Percentiles rank a stretch among this genome's conserved stretches.
Evolutionary conservation across 53 echinoderm and acorn worm species (phyloP).

Genomic region (Crossaster papposus): DNA sequence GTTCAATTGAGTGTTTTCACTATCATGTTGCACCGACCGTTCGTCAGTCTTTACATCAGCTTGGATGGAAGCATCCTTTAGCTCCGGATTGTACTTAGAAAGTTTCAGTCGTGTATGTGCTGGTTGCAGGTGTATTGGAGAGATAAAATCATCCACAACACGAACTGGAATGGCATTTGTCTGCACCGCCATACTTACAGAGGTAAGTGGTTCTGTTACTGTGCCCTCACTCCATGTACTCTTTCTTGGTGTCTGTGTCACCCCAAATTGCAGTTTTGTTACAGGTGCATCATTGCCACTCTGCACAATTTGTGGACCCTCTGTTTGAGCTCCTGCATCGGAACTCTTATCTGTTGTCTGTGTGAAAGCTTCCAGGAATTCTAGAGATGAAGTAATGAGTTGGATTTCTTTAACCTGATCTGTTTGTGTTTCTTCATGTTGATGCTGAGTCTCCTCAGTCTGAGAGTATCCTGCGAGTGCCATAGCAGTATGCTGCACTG

Average conservation of each 20-base stretch:
- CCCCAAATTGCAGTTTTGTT: neutral
- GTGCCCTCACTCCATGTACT: constrained; percentile 23
- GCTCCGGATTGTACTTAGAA: constrained; percentile 19
- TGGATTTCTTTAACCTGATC: constrained; percentile 23
- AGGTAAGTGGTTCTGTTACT: constrained; percentile 13
- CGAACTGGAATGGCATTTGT: constrained; percentile 43
- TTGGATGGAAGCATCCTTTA: constrained; percentile 9
- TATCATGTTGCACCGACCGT: constrained; percentile 42
- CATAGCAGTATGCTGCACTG: constrained; percentile 45
- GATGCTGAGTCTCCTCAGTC: constrained; percentile 27
- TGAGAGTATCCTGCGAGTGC: constrained; percentile 28
- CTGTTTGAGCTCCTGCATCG: constrained; percentile 33
- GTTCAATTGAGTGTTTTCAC: constrained; percentile 42
- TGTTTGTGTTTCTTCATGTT: constrained; percentile 45
- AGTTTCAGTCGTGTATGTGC: constrained; percentile 22
- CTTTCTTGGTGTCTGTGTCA: constrained; percentile 42
- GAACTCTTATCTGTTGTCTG: constrained; percentile 15
- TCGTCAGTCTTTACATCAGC: constrained; percentile 35
- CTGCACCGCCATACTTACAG: constrained; percentile 37
- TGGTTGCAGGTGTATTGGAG: constrained; percentile 27
- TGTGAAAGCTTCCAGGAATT: constrained; percentile 38
- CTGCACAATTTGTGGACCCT: neutral
- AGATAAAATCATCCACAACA: constrained; percentile 30
- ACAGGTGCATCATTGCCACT: constrained; percentile 41
- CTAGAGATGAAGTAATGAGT: constrained; percentile 13